These are phyloP conservation scores for Rhopalosiphum padi DNA, from an alignment of 1,140 invertebrate genomes.

Conservation along the genomic window DNA sequence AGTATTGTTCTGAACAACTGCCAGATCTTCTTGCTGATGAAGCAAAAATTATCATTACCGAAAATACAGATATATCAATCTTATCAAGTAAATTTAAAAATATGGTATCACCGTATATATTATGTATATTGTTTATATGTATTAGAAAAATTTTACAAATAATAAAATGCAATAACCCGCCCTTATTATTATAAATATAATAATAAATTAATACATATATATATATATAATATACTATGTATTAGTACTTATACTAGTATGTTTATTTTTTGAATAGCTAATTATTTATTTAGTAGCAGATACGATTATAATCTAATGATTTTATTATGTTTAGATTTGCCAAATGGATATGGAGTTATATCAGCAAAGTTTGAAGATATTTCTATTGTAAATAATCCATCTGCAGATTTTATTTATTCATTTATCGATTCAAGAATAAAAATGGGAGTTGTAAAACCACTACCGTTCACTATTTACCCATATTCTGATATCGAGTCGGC, in stretches of 20 bases:
- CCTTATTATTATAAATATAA: no score
- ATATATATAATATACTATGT: no score
- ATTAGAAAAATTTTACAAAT: no score
- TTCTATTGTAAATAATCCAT: not conserved
- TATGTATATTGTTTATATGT: no score
- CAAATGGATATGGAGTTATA: not conserved
- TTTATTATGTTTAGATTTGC: not conserved
- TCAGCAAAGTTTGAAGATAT: slow-evolving; percentile 39
- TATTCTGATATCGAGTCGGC: slow-evolving; percentile 15
- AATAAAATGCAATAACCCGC: no score
- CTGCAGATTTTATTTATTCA: not conserved
- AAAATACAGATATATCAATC: slow-evolving; percentile 18
- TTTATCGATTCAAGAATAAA: slow-evolving; percentile 10
- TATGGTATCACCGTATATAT: no score
- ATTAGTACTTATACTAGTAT: no score
- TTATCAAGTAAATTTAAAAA: slow-evolving; percentile 23
- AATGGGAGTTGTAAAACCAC: not conserved
- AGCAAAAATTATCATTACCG: not conserved
- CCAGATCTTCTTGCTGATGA: slow-evolving; percentile 30
- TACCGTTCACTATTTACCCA: not conserved
- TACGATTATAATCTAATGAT: no score
- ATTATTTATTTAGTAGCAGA: no score
- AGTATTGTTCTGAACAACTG: not conserved
- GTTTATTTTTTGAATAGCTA: no score
- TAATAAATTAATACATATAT: no score